Evolutionary conservation across 2,888 invertebrate species (phyloP).

Genomic region (Uropetala carovei): DNA sequence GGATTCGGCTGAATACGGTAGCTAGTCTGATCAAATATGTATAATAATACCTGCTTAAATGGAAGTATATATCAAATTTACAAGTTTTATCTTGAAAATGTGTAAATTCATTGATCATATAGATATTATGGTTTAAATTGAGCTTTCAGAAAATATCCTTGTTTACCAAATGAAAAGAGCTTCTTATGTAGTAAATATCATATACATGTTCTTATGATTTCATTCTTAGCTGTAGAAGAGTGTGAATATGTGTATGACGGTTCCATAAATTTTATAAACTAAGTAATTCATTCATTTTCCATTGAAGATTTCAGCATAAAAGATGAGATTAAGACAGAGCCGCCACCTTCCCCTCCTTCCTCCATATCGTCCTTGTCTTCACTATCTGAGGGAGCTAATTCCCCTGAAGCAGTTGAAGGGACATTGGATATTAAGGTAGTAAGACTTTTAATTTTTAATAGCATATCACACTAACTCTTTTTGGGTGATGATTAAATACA

Average conservation of each 20-base stretch:
- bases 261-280: background rate
- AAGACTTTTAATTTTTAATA: too few species aligned
- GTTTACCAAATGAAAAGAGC: background rate
- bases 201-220: background rate
- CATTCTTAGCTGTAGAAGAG: background rate
- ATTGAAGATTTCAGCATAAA: constrained; percentile 65
- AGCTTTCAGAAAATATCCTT: background rate
- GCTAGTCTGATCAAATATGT: too few species aligned
- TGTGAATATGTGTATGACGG: background rate
- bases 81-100: background rate
- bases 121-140: background rate
- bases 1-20: too few species aligned
- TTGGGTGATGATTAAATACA: too few species aligned
- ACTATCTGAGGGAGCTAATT: constrained; percentile 66
- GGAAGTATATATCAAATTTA: too few species aligned
- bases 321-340: constrained; percentile 70
- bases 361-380: constrained; percentile 67
- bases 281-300: background rate
- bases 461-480: too few species aligned
- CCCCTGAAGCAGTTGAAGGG: constrained; percentile 55
- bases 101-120: background rate
- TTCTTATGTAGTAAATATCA: background rate
- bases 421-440: constrained; percentile 34
- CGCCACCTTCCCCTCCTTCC: constrained; percentile 68
- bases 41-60: too few species aligned